Conservation (phyloP, 2,113 vertebrate species). For the Illadopsis cleaveri region DNA sequence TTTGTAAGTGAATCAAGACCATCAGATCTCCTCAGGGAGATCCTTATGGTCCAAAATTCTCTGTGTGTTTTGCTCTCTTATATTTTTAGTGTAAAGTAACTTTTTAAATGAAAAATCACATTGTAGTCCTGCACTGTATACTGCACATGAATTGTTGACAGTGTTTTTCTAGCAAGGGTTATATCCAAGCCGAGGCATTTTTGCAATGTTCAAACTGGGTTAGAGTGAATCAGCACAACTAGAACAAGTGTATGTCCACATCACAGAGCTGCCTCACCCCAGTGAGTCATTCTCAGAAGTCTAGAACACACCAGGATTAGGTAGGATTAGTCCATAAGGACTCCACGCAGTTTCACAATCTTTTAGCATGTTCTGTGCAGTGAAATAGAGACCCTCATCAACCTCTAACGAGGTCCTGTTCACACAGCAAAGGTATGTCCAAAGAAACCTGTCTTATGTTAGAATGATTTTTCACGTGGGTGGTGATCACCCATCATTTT, state of each 20-base stretch:
- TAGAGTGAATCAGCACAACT: not conserved
- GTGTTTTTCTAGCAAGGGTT: not conserved
- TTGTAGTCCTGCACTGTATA: not conserved
- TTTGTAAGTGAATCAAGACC: not conserved
- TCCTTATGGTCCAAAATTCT: not conserved
- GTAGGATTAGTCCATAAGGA: not conserved
- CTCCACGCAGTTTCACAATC: not conserved
- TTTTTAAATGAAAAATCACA: not conserved
- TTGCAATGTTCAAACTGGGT: not conserved
- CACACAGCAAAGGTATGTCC: not conserved
- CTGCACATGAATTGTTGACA: not conserved
- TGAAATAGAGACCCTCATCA: accelerated
- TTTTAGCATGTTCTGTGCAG: not conserved
- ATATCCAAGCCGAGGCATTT: not conserved
- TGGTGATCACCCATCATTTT: not conserved
- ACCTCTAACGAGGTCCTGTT: not conserved
- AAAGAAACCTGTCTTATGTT: not conserved
- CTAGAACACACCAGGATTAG: not conserved
- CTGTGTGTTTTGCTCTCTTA: accelerated
- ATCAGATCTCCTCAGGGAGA: not conserved
- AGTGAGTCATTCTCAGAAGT: not conserved
- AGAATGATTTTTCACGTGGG: not conserved
- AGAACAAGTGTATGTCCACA: not conserved
- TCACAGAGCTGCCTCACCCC: not conserved
- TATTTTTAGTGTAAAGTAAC: not conserved